Base-by-base conservation (phyloP, 2,888 invertebrate species). In the Dasypogon diadema region DNA sequence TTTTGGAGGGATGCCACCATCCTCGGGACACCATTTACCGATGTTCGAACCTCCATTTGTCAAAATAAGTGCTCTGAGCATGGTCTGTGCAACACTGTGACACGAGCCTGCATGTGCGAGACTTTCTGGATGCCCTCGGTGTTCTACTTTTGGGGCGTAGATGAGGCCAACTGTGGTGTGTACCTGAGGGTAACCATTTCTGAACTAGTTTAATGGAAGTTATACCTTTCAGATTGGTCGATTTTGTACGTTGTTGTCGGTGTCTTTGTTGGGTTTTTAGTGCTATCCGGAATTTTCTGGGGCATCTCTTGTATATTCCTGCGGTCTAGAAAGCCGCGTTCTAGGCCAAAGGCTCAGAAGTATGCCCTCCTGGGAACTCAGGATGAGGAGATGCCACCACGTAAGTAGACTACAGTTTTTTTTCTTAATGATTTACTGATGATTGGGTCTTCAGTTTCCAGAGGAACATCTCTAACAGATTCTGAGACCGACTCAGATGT, bases 111-210 rank as follows among this genome's bases (percentile, higher is more conserved):
- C 83, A 89, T 93, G 81, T 98, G 97, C 86, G 96, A 97, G 86
- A 94, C 96, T 18, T 97, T 97, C 88, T 98, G 98, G 98, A 97
- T 97, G 96, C 93, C 95, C 86, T 93, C 95, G 84, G 88, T 93
- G 37, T 87, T 93, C 78, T 89, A 89, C 63, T 89, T 89, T 76
- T 88, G 90, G 83, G 88, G 90, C 77, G 89, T 90, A 26, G 89
- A 90, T 82, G 90, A 92, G 75, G 92, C 93, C 82, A 95, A 95
- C 86, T 96, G 95, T 84, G 94, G 95, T 95, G 84, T 81, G 85
- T 82, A 26, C 8, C 3, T 30, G 8, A 30, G 8, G 4, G 8
- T 5, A 30, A 30, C 4, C 8, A 30, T 5, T 3, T 30, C 4
- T 30, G 8, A 8, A 30, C 4, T 30, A 30, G 8, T 3, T 5